Percentiles rank a stretch among this genome's conserved stretches.
phyloP scores from a whole-genome alignment of 1,140 invertebrate species.

The Sitobion miscanthi region DNA sequence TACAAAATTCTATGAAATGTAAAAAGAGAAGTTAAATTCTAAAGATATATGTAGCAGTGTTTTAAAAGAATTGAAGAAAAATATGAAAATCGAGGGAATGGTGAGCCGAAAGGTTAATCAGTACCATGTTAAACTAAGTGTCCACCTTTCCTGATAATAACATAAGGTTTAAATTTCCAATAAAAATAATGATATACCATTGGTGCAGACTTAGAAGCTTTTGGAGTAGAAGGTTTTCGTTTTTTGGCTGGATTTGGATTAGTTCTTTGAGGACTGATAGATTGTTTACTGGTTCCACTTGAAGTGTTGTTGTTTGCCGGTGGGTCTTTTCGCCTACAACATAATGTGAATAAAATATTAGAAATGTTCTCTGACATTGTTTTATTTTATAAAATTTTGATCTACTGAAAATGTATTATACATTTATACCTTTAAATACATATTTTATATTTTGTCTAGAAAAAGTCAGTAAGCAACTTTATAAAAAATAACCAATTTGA shows the following conservation, averaged over 20 bases:
- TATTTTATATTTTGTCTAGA: no score
- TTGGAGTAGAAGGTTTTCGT: constrained; percentile 59
- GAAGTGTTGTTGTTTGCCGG: not conserved
- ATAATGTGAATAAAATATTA: not conserved
- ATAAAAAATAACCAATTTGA: not conserved
- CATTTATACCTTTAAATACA: no score
- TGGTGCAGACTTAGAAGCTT: constrained; percentile 45
- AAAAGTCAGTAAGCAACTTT: not conserved
- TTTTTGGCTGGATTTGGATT: constrained; percentile 58
- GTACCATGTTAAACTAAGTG: not conserved
- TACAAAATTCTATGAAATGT: not conserved
- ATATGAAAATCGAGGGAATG: not conserved
- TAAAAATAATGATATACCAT: not conserved
- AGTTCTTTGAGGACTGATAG: constrained; percentile 57
- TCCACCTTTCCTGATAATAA: not conserved
- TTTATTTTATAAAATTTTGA: not conserved
- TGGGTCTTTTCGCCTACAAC: constrained; percentile 22
- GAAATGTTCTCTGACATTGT: not conserved
- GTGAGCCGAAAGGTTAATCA: not conserved
- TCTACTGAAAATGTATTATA: not conserved
- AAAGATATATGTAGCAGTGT: not conserved
- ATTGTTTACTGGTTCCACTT: constrained; percentile 9
- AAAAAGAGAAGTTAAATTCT: not conserved
- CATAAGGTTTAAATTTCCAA: not conserved
- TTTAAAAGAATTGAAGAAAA: not conserved